Base-by-base conservation (phyloP, 1,140 invertebrate genomes). In the Dinoponera quadriceps region DNA sequence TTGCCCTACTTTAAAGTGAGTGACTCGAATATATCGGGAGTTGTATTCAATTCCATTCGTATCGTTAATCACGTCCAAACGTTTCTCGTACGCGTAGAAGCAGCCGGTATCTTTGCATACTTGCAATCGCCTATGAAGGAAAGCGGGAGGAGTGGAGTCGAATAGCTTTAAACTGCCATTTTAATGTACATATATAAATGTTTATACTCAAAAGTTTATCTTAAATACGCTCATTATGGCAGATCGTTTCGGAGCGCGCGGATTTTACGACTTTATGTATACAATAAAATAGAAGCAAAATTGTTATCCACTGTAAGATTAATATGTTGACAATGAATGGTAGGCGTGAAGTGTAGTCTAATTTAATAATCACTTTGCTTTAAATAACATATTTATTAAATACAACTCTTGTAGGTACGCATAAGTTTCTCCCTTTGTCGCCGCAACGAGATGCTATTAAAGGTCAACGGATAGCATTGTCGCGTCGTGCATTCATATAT, bases 111-210 rank as follows among this genome's bases (percentile, higher is more conserved):
- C 3, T 38, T 66, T 73, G 27, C 14, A 73, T 60, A 72, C 9
- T 18, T 33, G 29, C n/a, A 60, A 62, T 18, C n/a, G 59, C 74
- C 25, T 25, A 48, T 29, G 25, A 57, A 29, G 13, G 22, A 3
- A 48, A 48, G 14, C 63, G 20, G 49, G 49, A 14, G 20, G n/a
- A 72, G n/a, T 60, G 22, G 72, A 83, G 55, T 83, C 66, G 33
- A 72, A 85, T 87, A 87, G 82, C 85, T 85, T 87, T 87, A 85
- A 81, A 89, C 87, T 89, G 87, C 87, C 87, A 88, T 86, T 78
- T 77, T 80, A 81, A 82, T 71, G 63, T 89, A 84, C 57, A 88
- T 83, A 85, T 65, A 27, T 88, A 65, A 72, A 57, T 57, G 80
- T 86, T 55, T 83, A 80, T 84, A 87, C 51, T 62, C 22, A 20